A percentile compares a stretch with the other conserved stretches of the same genome.
Evolutionary conservation across 2,888 invertebrate genomes (phyloP).

Genomic region (Melanostoma mellinum): DNA sequence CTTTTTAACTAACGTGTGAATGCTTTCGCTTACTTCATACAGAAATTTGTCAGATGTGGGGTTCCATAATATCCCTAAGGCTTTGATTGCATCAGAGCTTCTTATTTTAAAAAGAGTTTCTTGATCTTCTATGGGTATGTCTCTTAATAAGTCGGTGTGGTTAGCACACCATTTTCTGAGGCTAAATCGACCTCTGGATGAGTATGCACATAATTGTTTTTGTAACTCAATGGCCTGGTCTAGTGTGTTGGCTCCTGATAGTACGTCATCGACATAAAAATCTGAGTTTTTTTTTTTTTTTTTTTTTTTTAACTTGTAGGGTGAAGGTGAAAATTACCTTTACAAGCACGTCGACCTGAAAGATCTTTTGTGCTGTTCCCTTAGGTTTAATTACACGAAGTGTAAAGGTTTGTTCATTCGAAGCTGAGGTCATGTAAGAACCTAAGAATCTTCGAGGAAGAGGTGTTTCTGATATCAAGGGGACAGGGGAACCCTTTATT

Average conservation of each 20-base stretch:
- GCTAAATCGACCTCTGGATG: slow-evolving; percentile 23
- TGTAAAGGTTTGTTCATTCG: too few species aligned
- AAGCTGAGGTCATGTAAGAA: too few species aligned
- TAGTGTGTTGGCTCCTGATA: slow-evolving; percentile 12
- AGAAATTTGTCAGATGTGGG: slow-evolving; percentile 48
- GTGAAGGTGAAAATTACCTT: too few species aligned
- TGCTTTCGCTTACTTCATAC: slow-evolving; percentile 15
- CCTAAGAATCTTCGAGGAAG: too few species aligned
- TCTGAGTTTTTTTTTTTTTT: slow-evolving; percentile 7
- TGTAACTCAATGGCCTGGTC: slow-evolving; percentile 14
- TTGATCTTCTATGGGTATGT: slow-evolving; percentile 29
- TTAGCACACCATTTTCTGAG: slow-evolving; percentile 49
- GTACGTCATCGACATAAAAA: slow-evolving; percentile 33
- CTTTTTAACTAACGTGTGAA: slow-evolving; percentile 19
- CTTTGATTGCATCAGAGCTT: slow-evolving; percentile 53
- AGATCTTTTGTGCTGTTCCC: too few species aligned
- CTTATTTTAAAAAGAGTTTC: slow-evolving; percentile 58
- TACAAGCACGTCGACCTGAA: too few species aligned
- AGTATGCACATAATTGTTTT: slow-evolving; percentile 3
- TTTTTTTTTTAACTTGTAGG: too few species aligned
- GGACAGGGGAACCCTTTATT: too few species aligned
- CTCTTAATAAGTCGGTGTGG: slow-evolving; percentile 26
- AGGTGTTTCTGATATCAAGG: too few species aligned
- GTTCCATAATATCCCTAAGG: too few species aligned
- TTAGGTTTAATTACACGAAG: too few species aligned